Evolutionary conservation across 2,113 vertebrate genomes (phyloP), one percentile per base, ranked within the genome.

Genomic region (Arenaria interpres): DNA sequence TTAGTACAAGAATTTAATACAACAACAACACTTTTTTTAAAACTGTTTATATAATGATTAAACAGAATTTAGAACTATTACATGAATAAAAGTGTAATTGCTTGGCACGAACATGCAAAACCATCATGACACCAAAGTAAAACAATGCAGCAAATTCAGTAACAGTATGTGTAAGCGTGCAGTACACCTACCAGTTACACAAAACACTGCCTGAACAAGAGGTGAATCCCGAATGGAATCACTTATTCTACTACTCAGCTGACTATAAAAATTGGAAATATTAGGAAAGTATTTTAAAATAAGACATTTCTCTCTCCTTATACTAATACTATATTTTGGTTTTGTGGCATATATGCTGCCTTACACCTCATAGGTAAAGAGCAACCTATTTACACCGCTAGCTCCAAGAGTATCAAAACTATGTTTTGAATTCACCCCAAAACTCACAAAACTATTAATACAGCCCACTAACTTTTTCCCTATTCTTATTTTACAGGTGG

Each of bases 391-490:
- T 75, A 59, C 51, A 73, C 12, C 20, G 11, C 33, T 64, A 67
- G 41, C 37, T 96, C 56, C 22, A 25, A 9, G 16, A 82, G 37
- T 51, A 83, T 63, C 57, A 43, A 96, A 95, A 66, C 51, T 73
- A 24, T 27, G n/a, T 77, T 95, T 90, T 92, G n/a, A 92, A 86
- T 89, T 94, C 63, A 96, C 15, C 4, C 73, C 69, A 43, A 60
- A 96, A 91, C 37, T 75, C 71, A 23, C 57, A 75, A 93, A 94
- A 96, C 32, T 74, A 89, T 23, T 53, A 91, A 51, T 43, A 51
- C 33, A 84, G 57, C 6, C 10, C 82, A 54, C 24, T 71, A 27
- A 18, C 18, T 67, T 84, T 95, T 68, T 69, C 62, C 86, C 12
- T 93, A 50, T 62, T 93, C 86, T 82, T 83, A 96, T 88, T 88